Evolutionary conservation across 2,797 vertebrate species (phyloP).

Genomic region (Pteropus rufus): DNA sequence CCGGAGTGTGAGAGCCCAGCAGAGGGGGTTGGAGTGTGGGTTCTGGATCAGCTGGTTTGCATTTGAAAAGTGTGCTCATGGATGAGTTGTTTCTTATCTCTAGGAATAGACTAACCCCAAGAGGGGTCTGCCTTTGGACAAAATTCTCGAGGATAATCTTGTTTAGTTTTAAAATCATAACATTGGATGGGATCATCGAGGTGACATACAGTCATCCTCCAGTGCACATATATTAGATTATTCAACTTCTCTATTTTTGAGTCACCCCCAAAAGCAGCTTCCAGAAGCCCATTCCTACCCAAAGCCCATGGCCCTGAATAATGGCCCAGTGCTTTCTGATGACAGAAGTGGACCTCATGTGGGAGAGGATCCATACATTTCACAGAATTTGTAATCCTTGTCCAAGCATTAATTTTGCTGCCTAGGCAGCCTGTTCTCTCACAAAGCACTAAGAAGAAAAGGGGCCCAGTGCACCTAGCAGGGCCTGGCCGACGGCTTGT

Average conservation of each 20-base stretch:
- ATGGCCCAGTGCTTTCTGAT: neutral
- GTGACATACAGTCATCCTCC: too few species aligned
- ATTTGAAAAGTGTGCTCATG: neutral
- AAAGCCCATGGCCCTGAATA: neutral
- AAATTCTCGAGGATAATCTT: neutral
- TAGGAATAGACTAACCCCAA: neutral
- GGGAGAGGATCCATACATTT: neutral
- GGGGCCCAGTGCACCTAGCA: neutral
- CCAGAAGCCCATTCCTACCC: neutral
- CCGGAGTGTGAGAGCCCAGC: neutral
- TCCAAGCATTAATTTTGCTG: slow-evolving; percentile 12
- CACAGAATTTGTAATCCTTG: neutral
- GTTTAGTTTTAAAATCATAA: neutral
- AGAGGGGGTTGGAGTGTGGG: neutral
- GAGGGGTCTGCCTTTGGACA: neutral
- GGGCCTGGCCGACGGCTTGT: neutral
- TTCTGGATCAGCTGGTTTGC: neutral
- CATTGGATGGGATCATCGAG: neutral
- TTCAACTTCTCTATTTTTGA: neutral
- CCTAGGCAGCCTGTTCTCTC: neutral
- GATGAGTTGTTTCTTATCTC: neutral
- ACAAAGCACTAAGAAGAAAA: neutral
- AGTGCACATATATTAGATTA: fast-evolving
- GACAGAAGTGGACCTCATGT: neutral
- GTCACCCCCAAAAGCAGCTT: neutral